Conservation (phyloP, 2,797 vertebrate species). For the Agapornis canus region DNA sequence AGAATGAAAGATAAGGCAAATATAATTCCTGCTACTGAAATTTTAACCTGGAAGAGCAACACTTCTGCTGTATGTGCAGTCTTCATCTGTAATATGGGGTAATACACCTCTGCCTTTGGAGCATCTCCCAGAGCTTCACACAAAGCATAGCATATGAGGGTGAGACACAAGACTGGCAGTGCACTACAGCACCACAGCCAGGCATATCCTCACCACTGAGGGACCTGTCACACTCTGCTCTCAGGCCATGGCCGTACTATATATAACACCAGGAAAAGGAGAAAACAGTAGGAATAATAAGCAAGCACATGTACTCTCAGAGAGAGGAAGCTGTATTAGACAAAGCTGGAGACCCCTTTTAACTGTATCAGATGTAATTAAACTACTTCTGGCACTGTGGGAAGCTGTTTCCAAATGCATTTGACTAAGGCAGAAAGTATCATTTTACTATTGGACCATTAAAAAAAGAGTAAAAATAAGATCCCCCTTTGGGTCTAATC, state of each 20-base stretch:
- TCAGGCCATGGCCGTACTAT: rapidly evolving
- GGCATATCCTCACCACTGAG: neutral
- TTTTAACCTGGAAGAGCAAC: neutral
- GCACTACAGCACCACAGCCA: neutral
- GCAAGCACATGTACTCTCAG: rapidly evolving
- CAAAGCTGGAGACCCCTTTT: constrained; percentile 6
- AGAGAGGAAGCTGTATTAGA: neutral
- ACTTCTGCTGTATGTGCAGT: neutral
- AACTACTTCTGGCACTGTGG: constrained; percentile 33
- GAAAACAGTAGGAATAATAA: neutral
- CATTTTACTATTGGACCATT: constrained; percentile 18
- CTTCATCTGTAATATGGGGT: neutral
- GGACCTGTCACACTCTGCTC: neutral
- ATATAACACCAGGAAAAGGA: neutral
- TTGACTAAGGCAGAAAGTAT: neutral
- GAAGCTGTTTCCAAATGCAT: constrained; percentile 32
- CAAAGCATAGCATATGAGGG: rapidly evolving
- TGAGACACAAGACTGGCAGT: neutral
- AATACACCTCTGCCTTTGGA: neutral
- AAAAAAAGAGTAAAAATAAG: constrained; percentile 11
- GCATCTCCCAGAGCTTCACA: neutral
- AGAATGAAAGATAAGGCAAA: neutral
- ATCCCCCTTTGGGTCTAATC: constrained; percentile 37
- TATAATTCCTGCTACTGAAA: neutral
- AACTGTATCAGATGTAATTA: constrained; percentile 12